phyloP scores from a whole-genome alignment of 2,113 vertebrate species.

The Conger conger region DNA sequence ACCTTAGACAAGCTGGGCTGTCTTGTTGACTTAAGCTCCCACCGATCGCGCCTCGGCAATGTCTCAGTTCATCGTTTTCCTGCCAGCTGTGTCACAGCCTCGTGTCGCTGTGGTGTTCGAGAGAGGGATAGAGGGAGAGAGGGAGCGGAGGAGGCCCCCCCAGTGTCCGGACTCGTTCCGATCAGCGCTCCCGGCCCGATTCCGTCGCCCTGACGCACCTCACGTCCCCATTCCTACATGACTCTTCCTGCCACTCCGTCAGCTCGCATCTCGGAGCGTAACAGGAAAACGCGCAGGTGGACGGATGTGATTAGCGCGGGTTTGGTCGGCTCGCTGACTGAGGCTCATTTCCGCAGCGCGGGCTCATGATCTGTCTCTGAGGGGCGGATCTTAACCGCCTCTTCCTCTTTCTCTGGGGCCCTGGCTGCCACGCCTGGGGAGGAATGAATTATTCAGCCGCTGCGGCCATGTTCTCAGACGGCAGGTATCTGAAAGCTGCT shows the following conservation, averaged over 20 bases:
- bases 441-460: neutral
- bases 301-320: neutral
- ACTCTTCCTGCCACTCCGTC: slow-evolving; percentile 34
- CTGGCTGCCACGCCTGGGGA: neutral
- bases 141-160: neutral
- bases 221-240: slow-evolving; percentile 32
- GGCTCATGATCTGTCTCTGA: neutral
- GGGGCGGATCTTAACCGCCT: neutral
- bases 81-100: neutral
- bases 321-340: neutral
- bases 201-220: slow-evolving; percentile 27
- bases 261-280: neutral
- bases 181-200: slow-evolving; percentile 7
- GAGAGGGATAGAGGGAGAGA: neutral
- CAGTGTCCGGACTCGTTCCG: neutral
- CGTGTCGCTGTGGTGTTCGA: neutral
- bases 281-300: neutral
- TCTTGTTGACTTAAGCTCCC: no score
- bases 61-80: no score
- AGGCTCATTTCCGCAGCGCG: neutral
- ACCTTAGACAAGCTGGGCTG: neutral
- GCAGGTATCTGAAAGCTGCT: neutral
- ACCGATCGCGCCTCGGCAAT: no score
- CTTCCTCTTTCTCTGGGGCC: neutral
- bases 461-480: neutral